Conservation (phyloP, 2,888 invertebrate genomes). For the Temnothorax ravouxi region DNA sequence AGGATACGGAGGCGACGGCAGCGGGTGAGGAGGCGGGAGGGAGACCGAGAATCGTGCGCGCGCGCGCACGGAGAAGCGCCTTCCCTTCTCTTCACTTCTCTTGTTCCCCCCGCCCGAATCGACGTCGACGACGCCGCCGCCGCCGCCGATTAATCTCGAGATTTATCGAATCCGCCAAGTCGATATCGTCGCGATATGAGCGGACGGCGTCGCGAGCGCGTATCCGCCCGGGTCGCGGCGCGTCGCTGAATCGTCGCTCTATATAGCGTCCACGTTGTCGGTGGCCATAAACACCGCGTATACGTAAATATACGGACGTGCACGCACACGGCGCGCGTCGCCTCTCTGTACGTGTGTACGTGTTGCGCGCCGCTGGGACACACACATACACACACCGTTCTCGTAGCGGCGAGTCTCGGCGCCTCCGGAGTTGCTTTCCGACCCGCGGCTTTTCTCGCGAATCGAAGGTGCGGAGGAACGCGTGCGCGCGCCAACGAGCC, state of each 20-base stretch:
- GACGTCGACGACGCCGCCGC: not conserved
- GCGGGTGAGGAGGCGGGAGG: not conserved
- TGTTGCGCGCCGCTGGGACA: conserved; percentile 65
- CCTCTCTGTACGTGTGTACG: conserved; percentile 67
- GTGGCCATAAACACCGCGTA: conserved; percentile 80
- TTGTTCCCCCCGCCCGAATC: not conserved
- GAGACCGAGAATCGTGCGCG: not conserved
- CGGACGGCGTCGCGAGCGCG: not conserved
- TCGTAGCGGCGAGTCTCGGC: conserved; percentile 24
- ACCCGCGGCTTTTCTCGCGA: conserved; percentile 11
- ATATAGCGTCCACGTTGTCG: conserved; percentile 66
- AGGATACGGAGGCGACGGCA: not conserved
- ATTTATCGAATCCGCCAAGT: not conserved
- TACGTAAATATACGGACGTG: conserved; percentile 74
- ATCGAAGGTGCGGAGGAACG: not conserved
- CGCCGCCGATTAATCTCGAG: conserved; percentile 11
- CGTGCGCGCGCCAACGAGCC: not conserved
- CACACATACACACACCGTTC: not conserved
- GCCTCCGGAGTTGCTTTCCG: conserved; percentile 53
- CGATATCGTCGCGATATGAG: conserved; percentile 1
- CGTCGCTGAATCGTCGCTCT: conserved; percentile 67
- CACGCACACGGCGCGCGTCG: conserved; percentile 67
- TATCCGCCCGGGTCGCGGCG: conserved; percentile 70
- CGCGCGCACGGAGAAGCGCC: not conserved
- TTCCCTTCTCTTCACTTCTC: not conserved